Evolutionary conservation across 2,888 invertebrate genomes (phyloP).

Genomic region (Globia sparganii): DNA sequence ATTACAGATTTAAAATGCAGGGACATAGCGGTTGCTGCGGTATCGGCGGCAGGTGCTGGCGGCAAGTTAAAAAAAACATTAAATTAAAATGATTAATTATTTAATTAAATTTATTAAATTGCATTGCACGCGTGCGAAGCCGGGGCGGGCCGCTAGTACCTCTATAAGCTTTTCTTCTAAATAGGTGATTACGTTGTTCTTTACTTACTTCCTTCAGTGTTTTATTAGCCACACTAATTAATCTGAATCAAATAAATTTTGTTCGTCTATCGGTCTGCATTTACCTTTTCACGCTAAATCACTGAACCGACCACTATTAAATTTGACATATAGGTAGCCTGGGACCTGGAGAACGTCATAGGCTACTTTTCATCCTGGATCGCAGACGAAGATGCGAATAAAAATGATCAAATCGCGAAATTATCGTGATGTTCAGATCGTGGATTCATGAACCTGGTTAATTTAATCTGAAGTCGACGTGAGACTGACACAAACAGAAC

Average conservation of each 20-base stretch:
- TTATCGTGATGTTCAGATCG: background rate
- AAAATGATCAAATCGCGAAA: background rate
- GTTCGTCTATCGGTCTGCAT: background rate
- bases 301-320: background rate
- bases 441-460: background rate
- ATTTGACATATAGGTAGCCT: background rate
- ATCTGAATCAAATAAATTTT: background rate
- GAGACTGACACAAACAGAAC: background rate
- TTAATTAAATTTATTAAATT: no score
- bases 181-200: background rate
- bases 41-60: no score
- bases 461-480: background rate
- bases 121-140: no score
- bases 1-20: no score
- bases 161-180: no score
- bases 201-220: background rate
- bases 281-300: background rate
- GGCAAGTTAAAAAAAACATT: no score
- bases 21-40: no score
- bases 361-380: background rate
- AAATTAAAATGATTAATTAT: no score
- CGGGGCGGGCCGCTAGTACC: no score
- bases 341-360: background rate
- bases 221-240: background rate
- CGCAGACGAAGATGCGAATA: background rate